phyloP scores from a whole-genome alignment of 2,797 vertebrate species.

The Gastrophryne carolinensis region DNA sequence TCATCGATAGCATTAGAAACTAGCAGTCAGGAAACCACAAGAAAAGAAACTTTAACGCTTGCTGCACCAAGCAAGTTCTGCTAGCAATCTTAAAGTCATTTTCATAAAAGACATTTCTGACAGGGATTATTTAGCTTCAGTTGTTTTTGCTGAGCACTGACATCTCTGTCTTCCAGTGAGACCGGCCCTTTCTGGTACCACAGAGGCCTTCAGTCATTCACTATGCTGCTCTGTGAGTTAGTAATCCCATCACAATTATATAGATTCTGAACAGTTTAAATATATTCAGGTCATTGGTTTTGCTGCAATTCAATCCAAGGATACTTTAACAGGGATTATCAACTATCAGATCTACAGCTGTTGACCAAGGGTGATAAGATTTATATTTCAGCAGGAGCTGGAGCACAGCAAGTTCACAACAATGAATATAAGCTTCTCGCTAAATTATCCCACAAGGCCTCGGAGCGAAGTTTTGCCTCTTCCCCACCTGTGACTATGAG shows the following conservation, averaged over 20 bases:
- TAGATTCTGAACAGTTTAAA: constrained; percentile 1
- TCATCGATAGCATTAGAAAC: constrained; percentile 8
- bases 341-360: constrained; percentile 26
- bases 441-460: neutral
- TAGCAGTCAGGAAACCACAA: constrained; percentile 37
- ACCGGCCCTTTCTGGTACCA: constrained; percentile 19
- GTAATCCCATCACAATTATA: constrained; percentile 15
- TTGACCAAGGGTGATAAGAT: constrained; percentile 16
- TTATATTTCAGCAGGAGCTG: constrained; percentile 2
- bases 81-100: constrained; percentile 28
- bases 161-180: constrained; percentile 7
- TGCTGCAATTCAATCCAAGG: neutral
- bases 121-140: constrained; percentile 28
- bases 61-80: neutral
- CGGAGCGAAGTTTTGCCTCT: neutral
- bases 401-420: constrained; percentile 3
- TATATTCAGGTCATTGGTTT: constrained; percentile 21
- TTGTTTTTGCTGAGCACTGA: constrained; percentile 32
- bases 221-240: neutral
- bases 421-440: constrained; percentile 12
- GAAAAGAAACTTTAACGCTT: constrained; percentile 35
- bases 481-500: neutral
- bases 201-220: neutral
- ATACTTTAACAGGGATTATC: constrained; percentile 24
- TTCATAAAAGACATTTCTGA: constrained; percentile 31